These are phyloP conservation scores for Elgonia sp. DNA, from an alignment of 2,888 invertebrate species.

Conservation along the genomic window DNA sequence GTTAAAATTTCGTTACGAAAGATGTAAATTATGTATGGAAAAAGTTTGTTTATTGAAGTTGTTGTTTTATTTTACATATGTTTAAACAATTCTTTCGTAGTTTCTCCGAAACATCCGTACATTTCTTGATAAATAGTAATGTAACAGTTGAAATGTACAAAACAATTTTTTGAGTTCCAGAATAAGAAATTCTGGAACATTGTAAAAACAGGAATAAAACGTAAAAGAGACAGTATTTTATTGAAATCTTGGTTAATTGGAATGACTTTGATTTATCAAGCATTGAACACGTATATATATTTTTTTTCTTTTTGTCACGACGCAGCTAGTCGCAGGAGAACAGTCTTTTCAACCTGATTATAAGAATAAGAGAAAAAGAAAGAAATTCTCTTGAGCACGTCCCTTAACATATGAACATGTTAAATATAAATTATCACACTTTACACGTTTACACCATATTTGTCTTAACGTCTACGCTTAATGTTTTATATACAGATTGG, in stretches of 20 bases:
- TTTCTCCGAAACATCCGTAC: neutral
- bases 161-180: neutral
- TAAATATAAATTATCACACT: slow-evolving; percentile 85
- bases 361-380: slow-evolving; percentile 68
- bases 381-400: slow-evolving; percentile 77
- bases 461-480: slow-evolving; percentile 72
- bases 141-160: neutral
- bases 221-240: neutral
- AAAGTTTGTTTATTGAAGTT: too few relatives aligned
- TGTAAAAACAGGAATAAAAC: neutral
- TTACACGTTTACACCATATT: slow-evolving; percentile 82
- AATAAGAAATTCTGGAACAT: neutral
- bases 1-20: slow-evolving; percentile 13
- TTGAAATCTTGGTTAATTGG: slow-evolving; percentile 52
- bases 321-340: slow-evolving; percentile 44
- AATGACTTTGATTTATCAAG: slow-evolving; percentile 79
- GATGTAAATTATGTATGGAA: neutral
- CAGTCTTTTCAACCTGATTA: slow-evolving; percentile 70
- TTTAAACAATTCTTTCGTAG: neutral
- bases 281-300: slow-evolving; percentile 45
- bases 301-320: slow-evolving; percentile 24
- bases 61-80: too few relatives aligned
- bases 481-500: slow-evolving; percentile 82
- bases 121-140: too few relatives aligned
- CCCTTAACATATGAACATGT: slow-evolving; percentile 81